phyloP scores from a whole-genome alignment of 1,140 invertebrate genomes.

The Bombus polaris region DNA sequence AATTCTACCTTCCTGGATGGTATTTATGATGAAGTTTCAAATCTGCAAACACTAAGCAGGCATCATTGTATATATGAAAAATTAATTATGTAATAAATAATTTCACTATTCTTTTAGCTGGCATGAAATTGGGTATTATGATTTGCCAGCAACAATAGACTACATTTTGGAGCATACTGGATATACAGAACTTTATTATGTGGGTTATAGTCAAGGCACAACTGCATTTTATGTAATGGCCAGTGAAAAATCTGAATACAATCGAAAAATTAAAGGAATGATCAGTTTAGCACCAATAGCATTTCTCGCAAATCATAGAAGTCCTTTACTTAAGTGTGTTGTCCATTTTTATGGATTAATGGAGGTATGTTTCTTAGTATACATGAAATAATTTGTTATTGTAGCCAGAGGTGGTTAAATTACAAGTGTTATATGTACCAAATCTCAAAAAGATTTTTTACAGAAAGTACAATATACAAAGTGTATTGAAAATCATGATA shows the following conservation, averaged over 20 bases:
- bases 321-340: slow-evolving; percentile 76
- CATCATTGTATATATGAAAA: background rate
- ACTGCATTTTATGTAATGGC: slow-evolving; percentile 84
- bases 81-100: slow-evolving; percentile 11
- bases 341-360: slow-evolving; percentile 74
- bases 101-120: slow-evolving; percentile 75
- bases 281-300: slow-evolving; percentile 87
- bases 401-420: slow-evolving; percentile 14
- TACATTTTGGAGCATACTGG: slow-evolving; percentile 84
- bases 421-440: background rate
- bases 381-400: background rate
- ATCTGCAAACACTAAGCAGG: background rate
- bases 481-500: too few relatives aligned
- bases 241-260: slow-evolving; percentile 87
- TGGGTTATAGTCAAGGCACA: slow-evolving; percentile 84
- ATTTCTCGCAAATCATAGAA: slow-evolving; percentile 79
- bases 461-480: too few relatives aligned
- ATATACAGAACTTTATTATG: slow-evolving; percentile 82
- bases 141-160: slow-evolving; percentile 85
- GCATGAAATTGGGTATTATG: slow-evolving; percentile 84
- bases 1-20: background rate
- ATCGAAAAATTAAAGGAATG: slow-evolving; percentile 84
- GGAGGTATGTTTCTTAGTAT: slow-evolving; percentile 69
- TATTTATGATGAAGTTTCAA: background rate
- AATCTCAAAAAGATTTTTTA: background rate